Base-by-base conservation (phyloP, 2,113 vertebrate species). In the Anser cygnoides region DNA sequence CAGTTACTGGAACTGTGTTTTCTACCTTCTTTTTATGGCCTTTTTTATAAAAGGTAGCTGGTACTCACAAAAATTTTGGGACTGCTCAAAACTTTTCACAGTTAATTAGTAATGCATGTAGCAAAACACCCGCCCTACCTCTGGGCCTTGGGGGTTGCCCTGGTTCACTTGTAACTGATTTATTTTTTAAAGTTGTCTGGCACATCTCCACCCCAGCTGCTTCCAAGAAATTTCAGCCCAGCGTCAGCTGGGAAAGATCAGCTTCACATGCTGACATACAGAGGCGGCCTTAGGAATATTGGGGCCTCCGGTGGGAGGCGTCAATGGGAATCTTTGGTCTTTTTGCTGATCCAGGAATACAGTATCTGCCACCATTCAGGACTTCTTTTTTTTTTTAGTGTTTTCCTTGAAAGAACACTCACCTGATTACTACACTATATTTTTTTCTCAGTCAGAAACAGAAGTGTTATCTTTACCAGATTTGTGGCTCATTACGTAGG, bases 91-190 rank as follows among this genome's bases (percentile, higher is more conserved):
- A 97, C 93, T 97, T 97, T 97, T 97, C 97, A 97, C 96, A 97
- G 97, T 95, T 97, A 97, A 97, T 97, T 97, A 97, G 96, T 97
- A 97, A 96, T 91, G 93, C 93, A 84, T 97, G 95, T 96, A 97
- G 92, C 95, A 96, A 97, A 97, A 97, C 96, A 97, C 96, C 95
- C 95, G 33, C 94, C 95, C 96, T 97, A 92, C 93, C 87, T 94
- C 93, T 97, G 95, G 93, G 95, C 97, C 82, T 93, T 96, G 79
- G 96, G 92, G 95, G 87, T 94, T 97, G 95, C 87, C 93, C 90
- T 95, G 95, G 94, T 96, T 96, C 94, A 95, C 92, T 97, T 95
- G 96, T 96, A 96, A 96, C 93, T 94, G 97, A 96, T 97, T 97
- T 97, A 95, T 97, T 97, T 96, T 97, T 96, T 93, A 93, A 97